Base-by-base conservation (phyloP, 2,797 vertebrate species). In the Botia kubotai region DNA sequence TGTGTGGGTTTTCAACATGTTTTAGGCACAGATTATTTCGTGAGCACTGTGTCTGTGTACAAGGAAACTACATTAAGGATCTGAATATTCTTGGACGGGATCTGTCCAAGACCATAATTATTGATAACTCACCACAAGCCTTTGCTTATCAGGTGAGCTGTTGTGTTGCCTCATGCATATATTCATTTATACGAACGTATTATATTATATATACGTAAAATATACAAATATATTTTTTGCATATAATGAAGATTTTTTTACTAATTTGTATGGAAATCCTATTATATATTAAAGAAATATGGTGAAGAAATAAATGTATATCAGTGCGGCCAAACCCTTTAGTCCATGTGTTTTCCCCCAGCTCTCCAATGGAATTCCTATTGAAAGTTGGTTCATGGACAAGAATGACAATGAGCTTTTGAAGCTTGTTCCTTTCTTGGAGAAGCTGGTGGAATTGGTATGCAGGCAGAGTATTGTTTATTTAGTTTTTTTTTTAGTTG, bases 351-450 rank as follows among this genome's bases (percentile, higher is more conserved):
- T 67, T 69, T 67, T 14, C 60, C 33, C 23, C 6, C 85, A 98
- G 97, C 94, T 99, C 91, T 98, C 97, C 87, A 98, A 99, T 91
- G 97, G 97, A 87, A 98, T 99, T 91, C 97, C 97, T 86, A 99
- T 98, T 92, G 97, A 99, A 92, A 99, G 97, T 91, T 99, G 97
- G 97, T 99, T 98, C 92, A 97, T 99, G 96, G 97, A 99, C 93
- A 98, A 95, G 93, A 98, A 97, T 87, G 97, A 99, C 94, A 98
- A 94, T 71, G 97, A 99, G 90, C 95, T 99, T 83, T 93, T 98
- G 92, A 99, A 98, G 92, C 91, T 99, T 93, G 97, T 99, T 88
- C 97, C 97, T 76, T 98, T 99, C 92, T 93, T 99, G 94, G 97
- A 98, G 94, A 97, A 97, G 93, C 93, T 99, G 85, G 97, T 99